These are phyloP conservation scores for Capricornis sumatraensis DNA, from an alignment of 2,113 vertebrate species.

Conservation along the genomic window DNA sequence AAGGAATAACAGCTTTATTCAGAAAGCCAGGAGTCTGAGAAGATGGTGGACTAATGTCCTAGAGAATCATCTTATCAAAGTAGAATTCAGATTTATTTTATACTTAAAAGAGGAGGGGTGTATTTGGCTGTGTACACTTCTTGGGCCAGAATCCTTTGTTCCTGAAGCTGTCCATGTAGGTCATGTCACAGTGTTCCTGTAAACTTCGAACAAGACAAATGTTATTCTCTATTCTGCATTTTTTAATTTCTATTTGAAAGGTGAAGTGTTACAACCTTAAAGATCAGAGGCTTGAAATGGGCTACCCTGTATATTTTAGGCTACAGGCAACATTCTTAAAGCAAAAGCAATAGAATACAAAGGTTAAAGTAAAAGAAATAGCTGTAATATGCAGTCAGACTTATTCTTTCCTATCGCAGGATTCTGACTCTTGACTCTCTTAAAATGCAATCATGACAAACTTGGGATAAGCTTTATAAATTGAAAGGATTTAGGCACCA, in stretches of 20 bases:
- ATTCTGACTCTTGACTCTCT: not conserved
- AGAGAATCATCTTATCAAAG: not conserved
- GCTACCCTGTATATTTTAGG: not conserved
- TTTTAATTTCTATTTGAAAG: not conserved
- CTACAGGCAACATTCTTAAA: not conserved
- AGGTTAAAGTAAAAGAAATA: not conserved
- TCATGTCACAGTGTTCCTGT: not conserved
- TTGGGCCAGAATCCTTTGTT: not conserved
- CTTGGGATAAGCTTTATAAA: not conserved
- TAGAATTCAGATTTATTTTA: not conserved
- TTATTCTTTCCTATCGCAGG: not conserved
- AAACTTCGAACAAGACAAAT: not conserved
- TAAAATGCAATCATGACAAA: not conserved
- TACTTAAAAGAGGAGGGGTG: not conserved
- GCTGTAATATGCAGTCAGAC: not conserved
- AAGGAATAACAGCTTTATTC: not conserved
- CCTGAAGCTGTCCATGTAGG: not conserved
- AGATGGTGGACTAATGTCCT: not conserved
- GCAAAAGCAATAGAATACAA: not conserved
- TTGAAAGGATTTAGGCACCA: not conserved
- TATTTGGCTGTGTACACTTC: not conserved
- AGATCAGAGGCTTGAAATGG: not conserved
- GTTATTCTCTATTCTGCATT: not conserved
- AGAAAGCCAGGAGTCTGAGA: not conserved
- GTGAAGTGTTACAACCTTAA: not conserved